Conservation (phyloP, 2,888 invertebrate species). For the Xestia rhomboidea region DNA sequence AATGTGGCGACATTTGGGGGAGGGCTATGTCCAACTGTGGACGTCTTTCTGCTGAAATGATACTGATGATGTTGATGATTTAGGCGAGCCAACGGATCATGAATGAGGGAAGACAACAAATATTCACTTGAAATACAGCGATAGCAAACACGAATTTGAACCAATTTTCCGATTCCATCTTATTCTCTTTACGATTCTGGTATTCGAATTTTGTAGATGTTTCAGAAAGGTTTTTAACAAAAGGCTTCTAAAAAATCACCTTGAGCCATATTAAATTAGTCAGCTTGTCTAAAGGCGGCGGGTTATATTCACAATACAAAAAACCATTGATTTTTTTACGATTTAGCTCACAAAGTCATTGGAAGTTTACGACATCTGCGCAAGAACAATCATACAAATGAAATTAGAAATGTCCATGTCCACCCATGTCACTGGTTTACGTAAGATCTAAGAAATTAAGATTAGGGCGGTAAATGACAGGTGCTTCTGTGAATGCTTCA, state of each 20-base stretch:
- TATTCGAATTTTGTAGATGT: background rate
- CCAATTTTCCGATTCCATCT: background rate
- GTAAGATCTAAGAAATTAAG: constrained; percentile 76
- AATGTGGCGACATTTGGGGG: too few species aligned
- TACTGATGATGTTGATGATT: too few species aligned
- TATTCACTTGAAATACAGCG: background rate
- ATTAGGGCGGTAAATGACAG: constrained; percentile 9
- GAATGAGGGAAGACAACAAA: background rate
- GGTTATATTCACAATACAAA: background rate
- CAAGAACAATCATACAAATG: background rate
- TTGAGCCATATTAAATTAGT: background rate
- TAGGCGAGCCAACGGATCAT: background rate
- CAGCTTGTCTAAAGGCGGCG: background rate
- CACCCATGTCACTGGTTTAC: constrained; percentile 45
- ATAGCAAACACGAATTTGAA: background rate
- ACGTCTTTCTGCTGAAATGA: too few species aligned
- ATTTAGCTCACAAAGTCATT: background rate
- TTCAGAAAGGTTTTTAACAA: background rate
- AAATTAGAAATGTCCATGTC: background rate
- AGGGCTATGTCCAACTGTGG: too few species aligned
- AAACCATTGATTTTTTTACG: background rate
- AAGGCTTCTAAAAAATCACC: background rate
- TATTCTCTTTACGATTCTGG: background rate
- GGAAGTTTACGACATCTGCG: background rate
- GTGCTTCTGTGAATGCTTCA: constrained; percentile 31